Evolutionary conservation across 2,888 invertebrate genomes (phyloP).

Genomic region (Amblyjoppa proteus): DNA sequence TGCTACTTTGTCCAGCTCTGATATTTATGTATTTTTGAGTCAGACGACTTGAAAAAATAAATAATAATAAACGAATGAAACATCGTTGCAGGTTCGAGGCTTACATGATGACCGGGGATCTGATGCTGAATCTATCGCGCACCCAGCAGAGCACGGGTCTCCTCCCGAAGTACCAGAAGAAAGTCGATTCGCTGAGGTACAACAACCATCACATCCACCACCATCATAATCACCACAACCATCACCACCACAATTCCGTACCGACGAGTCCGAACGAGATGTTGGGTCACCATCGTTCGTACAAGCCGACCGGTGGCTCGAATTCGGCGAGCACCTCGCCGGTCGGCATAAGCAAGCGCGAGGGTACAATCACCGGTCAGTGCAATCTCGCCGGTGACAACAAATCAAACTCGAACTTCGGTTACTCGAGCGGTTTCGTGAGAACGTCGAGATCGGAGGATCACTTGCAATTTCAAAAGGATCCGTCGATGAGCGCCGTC

Average conservation of each 20-base stretch:
- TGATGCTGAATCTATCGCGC: conserved; percentile 96
- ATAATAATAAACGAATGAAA: background rate
- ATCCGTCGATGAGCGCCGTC: conserved; percentile 92
- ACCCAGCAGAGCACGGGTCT: conserved; percentile 90
- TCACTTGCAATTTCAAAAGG: conserved; percentile 94
- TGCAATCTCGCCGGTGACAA: conserved; percentile 69
- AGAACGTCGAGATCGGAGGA: conserved; percentile 97
- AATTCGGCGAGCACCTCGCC: conserved; percentile 87
- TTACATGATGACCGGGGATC: conserved; percentile 99
- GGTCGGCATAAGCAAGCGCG: conserved; percentile 86
- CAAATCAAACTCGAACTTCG: conserved; percentile 75
- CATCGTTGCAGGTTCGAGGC: conserved; percentile 91
- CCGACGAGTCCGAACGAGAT: conserved; percentile 90
- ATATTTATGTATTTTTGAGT: background rate
- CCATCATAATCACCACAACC: conserved; percentile 85
- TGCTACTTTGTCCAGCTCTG: too few relatives aligned
- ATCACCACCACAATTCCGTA: conserved; percentile 88
- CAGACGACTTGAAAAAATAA: background rate
- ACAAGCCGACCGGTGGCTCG: conserved; percentile 81
- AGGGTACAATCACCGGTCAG: conserved; percentile 75
- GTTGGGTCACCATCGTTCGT: conserved; percentile 87
- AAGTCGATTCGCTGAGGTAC: conserved; percentile 86
- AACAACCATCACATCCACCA: conserved; percentile 87
- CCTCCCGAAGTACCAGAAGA: conserved; percentile 87
- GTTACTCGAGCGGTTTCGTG: conserved; percentile 88